A percentile compares a stretch with the other conserved stretches of the same genome.
phyloP scores from a whole-genome alignment of 2,797 vertebrate species.

The Tauraco hartlaubi region DNA sequence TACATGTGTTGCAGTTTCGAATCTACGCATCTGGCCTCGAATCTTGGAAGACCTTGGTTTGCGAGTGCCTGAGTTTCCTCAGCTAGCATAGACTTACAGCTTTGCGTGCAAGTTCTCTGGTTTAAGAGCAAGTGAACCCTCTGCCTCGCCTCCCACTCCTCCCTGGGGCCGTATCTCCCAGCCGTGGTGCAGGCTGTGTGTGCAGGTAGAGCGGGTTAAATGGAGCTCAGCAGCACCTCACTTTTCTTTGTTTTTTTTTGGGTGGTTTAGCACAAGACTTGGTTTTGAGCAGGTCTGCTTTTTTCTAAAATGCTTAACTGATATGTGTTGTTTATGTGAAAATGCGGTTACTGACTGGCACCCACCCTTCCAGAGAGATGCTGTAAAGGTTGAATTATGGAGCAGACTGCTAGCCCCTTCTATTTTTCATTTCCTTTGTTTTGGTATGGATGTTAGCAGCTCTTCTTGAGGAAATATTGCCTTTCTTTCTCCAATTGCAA shows the following conservation, averaged over 20 bases:
- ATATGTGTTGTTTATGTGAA: background rate
- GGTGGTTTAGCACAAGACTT: background rate
- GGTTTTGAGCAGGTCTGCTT: background rate
- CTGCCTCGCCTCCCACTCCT: background rate
- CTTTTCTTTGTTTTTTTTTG: background rate
- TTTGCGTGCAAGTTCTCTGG: background rate
- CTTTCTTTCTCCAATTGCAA: background rate
- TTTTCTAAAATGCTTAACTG: background rate
- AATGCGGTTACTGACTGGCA: background rate
- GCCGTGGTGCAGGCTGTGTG: background rate
- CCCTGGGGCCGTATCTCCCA: fast-evolving
- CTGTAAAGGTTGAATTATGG: background rate
- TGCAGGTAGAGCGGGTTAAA: background rate
- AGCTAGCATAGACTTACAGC: background rate
- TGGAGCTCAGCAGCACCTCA: background rate
- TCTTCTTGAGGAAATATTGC: background rate
- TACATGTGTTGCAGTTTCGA: background rate
- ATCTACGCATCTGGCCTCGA: fast-evolving
- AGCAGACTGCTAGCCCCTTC: background rate
- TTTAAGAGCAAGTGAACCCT: background rate
- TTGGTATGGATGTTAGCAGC: background rate
- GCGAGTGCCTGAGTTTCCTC: background rate
- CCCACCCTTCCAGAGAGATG: background rate
- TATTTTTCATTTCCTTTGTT: constrained; percentile 17
- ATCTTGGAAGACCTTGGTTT: background rate